Percentiles rank a stretch among this genome's conserved stretches.
Conservation (phyloP, 2,888 invertebrate species). For the Melipona beecheii region DNA sequence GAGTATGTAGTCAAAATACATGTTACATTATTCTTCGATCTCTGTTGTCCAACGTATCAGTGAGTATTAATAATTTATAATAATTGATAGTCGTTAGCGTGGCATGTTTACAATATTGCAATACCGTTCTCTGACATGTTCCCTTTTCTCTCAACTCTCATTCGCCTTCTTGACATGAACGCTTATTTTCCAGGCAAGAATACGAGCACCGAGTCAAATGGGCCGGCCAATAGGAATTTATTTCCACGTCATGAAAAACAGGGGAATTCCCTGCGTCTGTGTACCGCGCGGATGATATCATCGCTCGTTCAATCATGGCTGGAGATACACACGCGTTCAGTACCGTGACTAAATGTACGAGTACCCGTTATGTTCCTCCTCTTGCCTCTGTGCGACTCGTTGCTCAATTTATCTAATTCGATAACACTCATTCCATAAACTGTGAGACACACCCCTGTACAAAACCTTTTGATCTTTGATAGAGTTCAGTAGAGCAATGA, state of each 20-base stretch:
- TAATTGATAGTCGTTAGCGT: background rate
- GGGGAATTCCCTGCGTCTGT: slow-evolving; percentile 51
- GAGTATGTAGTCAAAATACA: background rate
- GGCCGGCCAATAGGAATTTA: slow-evolving; percentile 49
- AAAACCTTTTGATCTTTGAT: no score
- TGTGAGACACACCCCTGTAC: no score
- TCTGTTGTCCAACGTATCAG: background rate
- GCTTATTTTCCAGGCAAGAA: slow-evolving; percentile 31
- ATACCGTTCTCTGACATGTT: background rate
- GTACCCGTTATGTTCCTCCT: slow-evolving; percentile 15
- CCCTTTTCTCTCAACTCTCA: background rate
- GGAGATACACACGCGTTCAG: slow-evolving; percentile 33
- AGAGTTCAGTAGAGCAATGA: no score
- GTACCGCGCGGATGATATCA: slow-evolving; percentile 55
- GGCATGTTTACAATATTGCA: background rate
- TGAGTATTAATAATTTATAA: no score
- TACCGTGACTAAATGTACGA: slow-evolving; percentile 24
- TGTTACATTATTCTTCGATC: background rate
- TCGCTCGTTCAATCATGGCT: slow-evolving; percentile 54
- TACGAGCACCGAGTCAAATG: background rate
- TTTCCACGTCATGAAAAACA: slow-evolving; percentile 30
- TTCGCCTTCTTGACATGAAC: slow-evolving; percentile 9
- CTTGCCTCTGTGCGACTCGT: background rate
- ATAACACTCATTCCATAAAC: no score
- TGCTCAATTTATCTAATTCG: background rate